Conservation (phyloP, 2,113 vertebrate genomes). For the Xiphorhynchus elegans region DNA sequence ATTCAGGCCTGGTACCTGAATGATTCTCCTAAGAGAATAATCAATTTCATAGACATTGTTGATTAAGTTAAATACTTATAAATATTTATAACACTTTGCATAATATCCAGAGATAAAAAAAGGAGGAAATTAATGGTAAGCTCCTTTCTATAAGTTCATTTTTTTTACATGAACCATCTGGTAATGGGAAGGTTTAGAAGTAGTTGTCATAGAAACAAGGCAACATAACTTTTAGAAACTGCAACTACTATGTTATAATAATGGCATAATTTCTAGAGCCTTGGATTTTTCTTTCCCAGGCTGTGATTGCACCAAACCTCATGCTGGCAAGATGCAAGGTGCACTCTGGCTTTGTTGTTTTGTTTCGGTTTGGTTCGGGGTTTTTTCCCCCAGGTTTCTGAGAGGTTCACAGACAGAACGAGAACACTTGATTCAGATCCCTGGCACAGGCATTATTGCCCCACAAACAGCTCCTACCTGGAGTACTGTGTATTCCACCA, state of each 20-base stretch:
- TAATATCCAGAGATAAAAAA: slow-evolving; percentile 12
- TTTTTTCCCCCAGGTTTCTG: not conserved
- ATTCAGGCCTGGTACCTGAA: not conserved
- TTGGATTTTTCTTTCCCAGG: slow-evolving; percentile 27
- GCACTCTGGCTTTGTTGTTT: not conserved
- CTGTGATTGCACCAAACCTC: not conserved
- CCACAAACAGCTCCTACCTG: not conserved
- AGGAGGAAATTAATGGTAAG: slow-evolving; percentile 7
- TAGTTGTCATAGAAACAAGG: slow-evolving; percentile 64
- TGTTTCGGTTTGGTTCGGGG: not conserved
- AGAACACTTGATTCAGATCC: not conserved
- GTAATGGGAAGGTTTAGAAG: slow-evolving; percentile 41
- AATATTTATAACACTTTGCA: slow-evolving; percentile 50
- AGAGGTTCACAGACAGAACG: not conserved
- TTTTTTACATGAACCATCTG: slow-evolving; percentile 4
- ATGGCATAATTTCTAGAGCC: slow-evolving; percentile 2
- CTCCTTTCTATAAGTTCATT: not conserved
- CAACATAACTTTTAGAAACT: not conserved
- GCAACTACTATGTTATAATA: slow-evolving; percentile 14
- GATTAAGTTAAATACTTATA: slow-evolving; percentile 57
- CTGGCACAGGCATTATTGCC: not conserved
- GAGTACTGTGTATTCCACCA: not conserved
- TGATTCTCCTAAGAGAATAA: slow-evolving; percentile 9
- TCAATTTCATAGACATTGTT: slow-evolving; percentile 38
- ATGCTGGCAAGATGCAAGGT: not conserved